Conservation (phyloP, 2,888 invertebrate species). For the Drosophila suboccidentalis region DNA sequence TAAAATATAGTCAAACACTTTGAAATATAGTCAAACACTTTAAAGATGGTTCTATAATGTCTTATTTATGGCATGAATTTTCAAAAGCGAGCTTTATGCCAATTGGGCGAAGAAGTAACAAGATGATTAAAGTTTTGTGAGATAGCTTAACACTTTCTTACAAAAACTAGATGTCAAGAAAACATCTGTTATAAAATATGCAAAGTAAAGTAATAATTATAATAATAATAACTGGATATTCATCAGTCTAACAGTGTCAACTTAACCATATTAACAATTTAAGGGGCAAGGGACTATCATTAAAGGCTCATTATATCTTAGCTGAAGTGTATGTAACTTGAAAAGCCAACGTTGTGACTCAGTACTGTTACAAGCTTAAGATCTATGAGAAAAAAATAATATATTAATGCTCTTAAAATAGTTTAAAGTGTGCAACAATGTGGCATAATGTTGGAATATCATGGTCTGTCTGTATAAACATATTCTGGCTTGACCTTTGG, state of each 20-base stretch:
- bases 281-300: slow-evolving; percentile 12
- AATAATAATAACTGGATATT: neutral
- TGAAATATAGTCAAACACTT: no score
- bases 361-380: neutral
- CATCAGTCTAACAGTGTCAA: neutral
- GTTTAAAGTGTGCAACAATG: slow-evolving; percentile 13
- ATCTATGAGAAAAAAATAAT: neutral
- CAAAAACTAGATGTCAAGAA: no score
- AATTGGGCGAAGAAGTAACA: no score
- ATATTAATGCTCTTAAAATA: slow-evolving; percentile 3
- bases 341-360: slow-evolving; percentile 5
- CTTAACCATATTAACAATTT: neutral
- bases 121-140: no score
- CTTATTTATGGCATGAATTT: no score
- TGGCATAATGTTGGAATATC: slow-evolving; percentile 9
- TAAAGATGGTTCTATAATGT: no score
- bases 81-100: no score
- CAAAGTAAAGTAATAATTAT: no score
- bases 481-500: slow-evolving; percentile 5
- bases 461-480: neutral
- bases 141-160: no score
- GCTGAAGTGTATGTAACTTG: slow-evolving; percentile 6
- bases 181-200: no score
- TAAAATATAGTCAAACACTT: no score
- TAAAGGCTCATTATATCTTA: slow-evolving; percentile 30